These are phyloP conservation scores for Scelioninae gen. 2 DNA, from an alignment of 2,888 invertebrate genomes.

Conservation along the genomic window DNA sequence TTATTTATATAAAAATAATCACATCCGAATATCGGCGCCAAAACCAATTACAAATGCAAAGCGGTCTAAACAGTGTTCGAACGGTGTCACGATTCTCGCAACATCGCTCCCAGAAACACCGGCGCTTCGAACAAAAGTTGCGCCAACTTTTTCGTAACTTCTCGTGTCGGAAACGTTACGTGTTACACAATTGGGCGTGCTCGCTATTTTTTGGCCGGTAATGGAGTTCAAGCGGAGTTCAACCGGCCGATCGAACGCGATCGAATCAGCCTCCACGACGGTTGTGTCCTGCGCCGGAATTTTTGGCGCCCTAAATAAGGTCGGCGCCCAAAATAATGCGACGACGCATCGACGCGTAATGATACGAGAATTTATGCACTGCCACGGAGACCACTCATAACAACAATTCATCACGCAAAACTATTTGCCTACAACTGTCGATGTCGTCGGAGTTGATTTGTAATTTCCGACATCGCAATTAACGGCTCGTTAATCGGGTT, in stretches of 20 bases:
- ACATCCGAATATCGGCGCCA: constrained; percentile 7
- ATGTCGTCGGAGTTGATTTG: constrained; percentile 52
- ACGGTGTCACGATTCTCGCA: constrained; percentile 21
- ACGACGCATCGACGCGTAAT: constrained; percentile 22
- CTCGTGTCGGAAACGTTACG: constrained; percentile 59
- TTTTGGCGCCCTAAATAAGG: too few relatives aligned
- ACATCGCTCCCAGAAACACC: constrained; percentile 34
- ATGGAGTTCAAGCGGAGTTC: constrained; percentile 41
- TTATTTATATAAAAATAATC: constrained; percentile 29
- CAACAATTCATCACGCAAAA: constrained; percentile 47
- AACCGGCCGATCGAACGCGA: constrained; percentile 43
- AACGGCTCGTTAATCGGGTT: constrained; percentile 48
- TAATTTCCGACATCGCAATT: constrained; percentile 50
- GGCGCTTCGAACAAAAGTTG: constrained; percentile 43
- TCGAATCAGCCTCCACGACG: constrained; percentile 20
- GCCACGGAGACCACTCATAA: constrained; percentile 32
- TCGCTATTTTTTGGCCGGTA: constrained; percentile 47
- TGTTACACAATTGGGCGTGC: constrained; percentile 57
- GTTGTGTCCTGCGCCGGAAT: too few relatives aligned
- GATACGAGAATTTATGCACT: constrained; percentile 19
- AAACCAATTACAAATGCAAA: constrained; percentile 50
- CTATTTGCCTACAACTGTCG: constrained; percentile 44
- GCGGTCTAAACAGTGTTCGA: constrained; percentile 36
- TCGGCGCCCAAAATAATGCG: constrained; percentile 8
- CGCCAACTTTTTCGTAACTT: constrained; percentile 53